Evolutionary conservation across 2,113 vertebrate species (phyloP).

Genomic region (Ovis aries): ARS-UI_Ramb_v3.0 NC_056054.1:163826501-163827000

Average conservation of each 20-base stretch:
- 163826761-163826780: neutral
- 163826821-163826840: neutral
- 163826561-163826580: neutral
- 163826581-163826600: neutral
- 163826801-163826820: neutral
- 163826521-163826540: neutral
- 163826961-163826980: neutral
- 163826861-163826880: neutral
- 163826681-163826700: neutral
- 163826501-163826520: neutral
- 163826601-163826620: neutral
- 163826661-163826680: neutral
- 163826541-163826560: neutral
- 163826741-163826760: neutral
- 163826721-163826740: neutral
- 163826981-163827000: neutral
- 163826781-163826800: neutral
- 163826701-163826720: neutral
- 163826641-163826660: neutral
- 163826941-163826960: neutral
- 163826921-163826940: slow-evolving; percentile 25
- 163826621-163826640: neutral
- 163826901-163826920: neutral
- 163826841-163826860: neutral
- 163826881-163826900: neutral